Percentiles rank a stretch among this genome's conserved stretches.
These are phyloP conservation scores for Trichomalopsis sarcophagae DNA, from an alignment of 1,140 invertebrate species.

Conservation along the genomic window DNA sequence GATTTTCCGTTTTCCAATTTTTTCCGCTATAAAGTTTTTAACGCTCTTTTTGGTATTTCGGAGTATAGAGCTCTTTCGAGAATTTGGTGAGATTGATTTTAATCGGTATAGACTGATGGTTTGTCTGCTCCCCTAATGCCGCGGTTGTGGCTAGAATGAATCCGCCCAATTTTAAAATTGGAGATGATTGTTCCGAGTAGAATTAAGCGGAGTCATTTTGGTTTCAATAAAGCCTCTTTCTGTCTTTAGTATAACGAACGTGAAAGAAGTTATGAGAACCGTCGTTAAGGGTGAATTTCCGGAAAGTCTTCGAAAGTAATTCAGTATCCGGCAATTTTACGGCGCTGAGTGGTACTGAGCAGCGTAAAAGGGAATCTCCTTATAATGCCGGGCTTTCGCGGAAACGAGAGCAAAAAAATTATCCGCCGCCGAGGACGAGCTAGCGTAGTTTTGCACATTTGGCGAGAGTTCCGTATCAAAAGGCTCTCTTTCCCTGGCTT, in stretches of 20 bases:
- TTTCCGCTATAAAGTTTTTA: background rate
- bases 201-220: background rate
- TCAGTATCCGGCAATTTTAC: conserved; percentile 44
- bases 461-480: conserved; percentile 31
- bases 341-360: conserved; percentile 39
- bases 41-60: too few species aligned
- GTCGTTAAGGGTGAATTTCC: conserved; percentile 14
- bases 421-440: background rate
- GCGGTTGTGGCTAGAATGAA: too few species aligned
- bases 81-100: too few species aligned
- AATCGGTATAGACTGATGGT: too few species aligned
- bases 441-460: conserved; percentile 18
- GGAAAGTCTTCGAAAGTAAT: conserved; percentile 38
- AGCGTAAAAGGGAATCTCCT: conserved; percentile 18
- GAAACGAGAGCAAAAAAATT: conserved; percentile 38
- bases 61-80: too few species aligned
- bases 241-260: background rate
- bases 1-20: background rate
- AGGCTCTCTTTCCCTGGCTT: background rate
- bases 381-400: conserved; percentile 37
- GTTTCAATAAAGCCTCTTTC: conserved; percentile 24
- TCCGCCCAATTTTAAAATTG: too few species aligned
- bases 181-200: background rate
- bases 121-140: too few species aligned
- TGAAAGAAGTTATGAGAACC: conserved; percentile 22